A percentile compares a stretch with the other conserved stretches of the same genome.
Evolutionary conservation across 2,113 vertebrate genomes (phyloP).

Genomic region (Stigmatopora argus): DNA sequence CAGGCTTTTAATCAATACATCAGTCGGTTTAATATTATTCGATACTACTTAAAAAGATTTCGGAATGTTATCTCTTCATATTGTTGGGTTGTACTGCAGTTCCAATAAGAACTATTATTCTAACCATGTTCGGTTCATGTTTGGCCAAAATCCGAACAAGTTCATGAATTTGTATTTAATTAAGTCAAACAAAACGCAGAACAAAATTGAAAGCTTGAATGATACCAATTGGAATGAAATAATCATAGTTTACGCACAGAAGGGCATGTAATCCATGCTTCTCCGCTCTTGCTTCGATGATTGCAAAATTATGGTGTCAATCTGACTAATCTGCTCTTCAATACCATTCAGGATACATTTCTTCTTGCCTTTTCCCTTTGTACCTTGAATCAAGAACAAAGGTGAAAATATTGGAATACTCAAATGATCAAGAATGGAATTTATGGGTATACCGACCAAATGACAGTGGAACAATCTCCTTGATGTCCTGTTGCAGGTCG

Average conservation of each 20-base stretch:
- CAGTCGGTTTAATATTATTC: no score
- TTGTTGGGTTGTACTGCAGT: no score
- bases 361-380: slow-evolving; percentile 11
- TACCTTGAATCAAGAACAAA: slow-evolving; percentile 8
- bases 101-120: no score
- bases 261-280: slow-evolving; percentile 26
- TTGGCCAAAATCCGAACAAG: no score
- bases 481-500: slow-evolving; percentile 18
- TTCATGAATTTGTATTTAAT: no score
- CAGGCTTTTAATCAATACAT: no score
- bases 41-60: no score
- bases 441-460: slow-evolving; percentile 25
- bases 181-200: no score
- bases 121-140: no score
- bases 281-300: not conserved
- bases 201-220: no score
- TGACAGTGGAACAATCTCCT: not conserved
- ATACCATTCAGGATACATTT: slow-evolving; percentile 8
- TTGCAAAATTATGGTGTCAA: slow-evolving; percentile 18
- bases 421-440: not conserved
- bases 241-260: slow-evolving; percentile 17
- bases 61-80: no score
- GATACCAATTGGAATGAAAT: no score
- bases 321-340: slow-evolving; percentile 22
- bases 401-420: not conserved